Base-by-base conservation (phyloP, 2,888 invertebrate species). In the Peribatodes rhomboidaria region DNA sequence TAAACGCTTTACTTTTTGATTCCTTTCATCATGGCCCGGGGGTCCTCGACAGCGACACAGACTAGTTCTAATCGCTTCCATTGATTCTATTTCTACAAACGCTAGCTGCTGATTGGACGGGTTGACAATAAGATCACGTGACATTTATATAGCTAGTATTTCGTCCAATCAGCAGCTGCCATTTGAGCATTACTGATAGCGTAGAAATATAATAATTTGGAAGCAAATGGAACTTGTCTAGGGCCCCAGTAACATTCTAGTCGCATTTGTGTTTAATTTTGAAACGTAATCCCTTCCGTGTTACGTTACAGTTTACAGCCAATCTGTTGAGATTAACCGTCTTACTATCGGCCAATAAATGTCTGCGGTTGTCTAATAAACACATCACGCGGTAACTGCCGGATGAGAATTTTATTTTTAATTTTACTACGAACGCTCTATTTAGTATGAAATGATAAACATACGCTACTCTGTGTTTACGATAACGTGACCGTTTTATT, bases 361-460 rank as follows among this genome's bases (percentile, higher is more conserved):
- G 42, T 53, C 37, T 54, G 53, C 27, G 47, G 37, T 57, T 57
- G 47, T 57, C 37, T 47, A 57, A 47, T 57, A 57, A 57, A 57
- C 37, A 47, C 22, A 1, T 47, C 44, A 35, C 14, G 7, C 20
- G 13, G 18, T 14, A 27, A 46, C 47, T 47, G 47, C 37, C 57
- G 35, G 31, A 37, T 20, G 14, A 20, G 44, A 20, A 31, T 35
- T 57, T 37, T 47, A 57, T 57, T 47, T 57, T 57, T 47, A 57
- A 57, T 54, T 52, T 61, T 37, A 54, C 52, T 47, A n/a, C 47
- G 57, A 22, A 31, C 37, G 31, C 47, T 37, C 47, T 37, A 44
- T 41, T 56, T 35, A 41, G 56, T 46, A n/a, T 41, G 33, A 39
- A 57, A 53, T 39, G 37, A 41, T 53, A 57, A 57, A 63, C 62